These are phyloP conservation scores for Agrotis clavis DNA, from an alignment of 2,888 invertebrate genomes.

Conservation along the genomic window DNA sequence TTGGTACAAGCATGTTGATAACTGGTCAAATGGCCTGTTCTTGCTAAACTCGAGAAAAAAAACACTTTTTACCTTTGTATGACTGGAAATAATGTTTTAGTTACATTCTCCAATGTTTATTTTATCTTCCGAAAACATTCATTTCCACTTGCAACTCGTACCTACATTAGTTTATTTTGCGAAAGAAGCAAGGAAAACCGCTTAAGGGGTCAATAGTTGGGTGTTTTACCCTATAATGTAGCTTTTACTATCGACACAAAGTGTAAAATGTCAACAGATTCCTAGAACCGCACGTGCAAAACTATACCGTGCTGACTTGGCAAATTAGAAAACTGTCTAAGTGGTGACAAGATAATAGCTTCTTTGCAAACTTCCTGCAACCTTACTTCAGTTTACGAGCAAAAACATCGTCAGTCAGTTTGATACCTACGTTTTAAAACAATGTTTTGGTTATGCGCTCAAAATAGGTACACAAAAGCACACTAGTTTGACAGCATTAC, in stretches of 20 bases:
- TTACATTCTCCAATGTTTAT: no score
- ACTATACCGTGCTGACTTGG: constrained; percentile 19
- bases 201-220: no score
- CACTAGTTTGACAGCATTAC: not conserved
- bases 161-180: no score
- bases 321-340: constrained; percentile 45
- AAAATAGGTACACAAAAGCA: not conserved
- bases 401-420: not conserved
- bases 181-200: no score
- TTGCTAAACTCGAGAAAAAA: no score
- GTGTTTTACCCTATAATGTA: no score
- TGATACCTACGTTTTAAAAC: not conserved
- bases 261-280: constrained; percentile 17
- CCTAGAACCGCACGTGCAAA: constrained; percentile 19
- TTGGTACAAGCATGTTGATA: no score
- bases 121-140: no score
- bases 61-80: no score
- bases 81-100: no score
- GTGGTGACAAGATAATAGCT: constrained; percentile 20
- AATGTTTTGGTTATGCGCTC: not conserved
- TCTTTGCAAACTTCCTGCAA: constrained; percentile 24
- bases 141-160: no score
- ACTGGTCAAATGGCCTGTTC: no score
- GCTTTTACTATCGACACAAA: constrained; percentile 14
- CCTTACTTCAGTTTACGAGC: constrained; percentile 8